A percentile compares a stretch with the other conserved stretches of the same genome.
Evolutionary conservation across 2,113 vertebrate genomes (phyloP).

Genomic region (Hiodon tergisus): DNA sequence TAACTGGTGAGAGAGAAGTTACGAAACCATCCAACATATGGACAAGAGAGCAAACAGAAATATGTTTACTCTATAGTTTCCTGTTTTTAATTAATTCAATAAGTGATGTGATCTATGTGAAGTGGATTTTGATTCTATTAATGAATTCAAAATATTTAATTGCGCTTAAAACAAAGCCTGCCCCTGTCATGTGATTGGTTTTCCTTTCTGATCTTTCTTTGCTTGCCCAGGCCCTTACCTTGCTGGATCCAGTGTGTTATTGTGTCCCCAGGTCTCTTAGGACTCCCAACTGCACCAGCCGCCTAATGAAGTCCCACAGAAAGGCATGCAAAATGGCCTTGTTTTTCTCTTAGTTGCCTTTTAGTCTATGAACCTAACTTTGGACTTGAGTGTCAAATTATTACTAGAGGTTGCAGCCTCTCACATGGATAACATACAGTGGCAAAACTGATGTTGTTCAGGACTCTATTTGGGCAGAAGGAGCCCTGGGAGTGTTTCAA

Average conservation of each 20-base stretch:
- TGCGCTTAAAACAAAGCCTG: slow-evolving; percentile 15
- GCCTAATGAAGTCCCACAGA: slow-evolving; percentile 62
- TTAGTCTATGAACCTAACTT: slow-evolving; percentile 77
- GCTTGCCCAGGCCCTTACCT: slow-evolving; percentile 16
- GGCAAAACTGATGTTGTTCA: slow-evolving; percentile 57
- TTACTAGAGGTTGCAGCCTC: slow-evolving; percentile 59
- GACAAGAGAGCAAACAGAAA: background rate
- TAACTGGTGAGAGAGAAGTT: slow-evolving; percentile 14
- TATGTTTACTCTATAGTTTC: background rate
- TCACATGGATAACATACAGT: slow-evolving; percentile 66
- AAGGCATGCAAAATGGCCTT: slow-evolving; percentile 45
- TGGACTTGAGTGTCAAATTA: slow-evolving; percentile 80
- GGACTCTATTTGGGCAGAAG: slow-evolving; percentile 55
- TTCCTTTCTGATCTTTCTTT: slow-evolving; percentile 28
- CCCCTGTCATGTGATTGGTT: slow-evolving; percentile 36
- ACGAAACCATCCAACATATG: background rate
- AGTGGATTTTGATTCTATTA: slow-evolving; percentile 39
- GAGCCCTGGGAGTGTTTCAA: slow-evolving; percentile 49
- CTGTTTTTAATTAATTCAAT: too few species aligned
- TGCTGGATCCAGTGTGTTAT: slow-evolving; percentile 36
- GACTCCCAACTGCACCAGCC: slow-evolving; percentile 39
- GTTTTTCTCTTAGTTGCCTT: slow-evolving; percentile 65
- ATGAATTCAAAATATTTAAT: slow-evolving; percentile 39
- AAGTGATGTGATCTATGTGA: slow-evolving; percentile 27
- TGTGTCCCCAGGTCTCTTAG: slow-evolving; percentile 21